Percentiles rank a stretch among this genome's conserved stretches.
Evolutionary conservation across 2,888 invertebrate species (phyloP).

Genomic region (Choristoneura rosaceana): DNA sequence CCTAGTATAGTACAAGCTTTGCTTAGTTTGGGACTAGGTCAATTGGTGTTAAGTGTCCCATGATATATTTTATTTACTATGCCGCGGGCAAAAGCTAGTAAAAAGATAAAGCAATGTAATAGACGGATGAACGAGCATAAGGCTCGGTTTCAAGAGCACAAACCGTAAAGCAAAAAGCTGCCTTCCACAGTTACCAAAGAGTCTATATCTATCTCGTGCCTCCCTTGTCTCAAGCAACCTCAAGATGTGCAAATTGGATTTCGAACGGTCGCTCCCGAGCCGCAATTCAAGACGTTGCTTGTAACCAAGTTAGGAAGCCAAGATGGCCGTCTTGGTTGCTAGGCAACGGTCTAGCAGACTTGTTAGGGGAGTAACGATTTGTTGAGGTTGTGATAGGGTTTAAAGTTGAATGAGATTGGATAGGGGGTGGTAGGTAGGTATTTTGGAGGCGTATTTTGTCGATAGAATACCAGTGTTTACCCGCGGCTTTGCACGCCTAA

Average conservation of each 20-base stretch:
- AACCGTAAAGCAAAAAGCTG: too few relatives aligned
- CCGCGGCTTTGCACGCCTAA: too few relatives aligned
- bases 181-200: background rate
- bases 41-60: too few relatives aligned
- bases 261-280: constrained; percentile 68
- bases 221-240: constrained; percentile 61
- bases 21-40: too few relatives aligned
- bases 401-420: constrained; percentile 8
- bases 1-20: too few relatives aligned
- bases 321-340: constrained; percentile 77
- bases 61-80: too few relatives aligned
- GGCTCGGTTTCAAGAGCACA: too few relatives aligned
- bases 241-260: constrained; percentile 73
- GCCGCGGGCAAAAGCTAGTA: too few relatives aligned
- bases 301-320: constrained; percentile 65
- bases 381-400: constrained; percentile 10
- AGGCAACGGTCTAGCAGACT: constrained; percentile 63
- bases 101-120: too few relatives aligned
- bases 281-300: constrained; percentile 77
- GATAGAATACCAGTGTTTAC: background rate
- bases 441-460: constrained; percentile 24
- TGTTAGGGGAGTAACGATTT: constrained; percentile 16
- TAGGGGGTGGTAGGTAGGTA: constrained; percentile 3
- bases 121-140: too few relatives aligned
- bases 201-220: background rate